Evolutionary conservation across 1,140 invertebrate species (phyloP).

Genomic region (Macrobrachium rosenbergii): DNA sequence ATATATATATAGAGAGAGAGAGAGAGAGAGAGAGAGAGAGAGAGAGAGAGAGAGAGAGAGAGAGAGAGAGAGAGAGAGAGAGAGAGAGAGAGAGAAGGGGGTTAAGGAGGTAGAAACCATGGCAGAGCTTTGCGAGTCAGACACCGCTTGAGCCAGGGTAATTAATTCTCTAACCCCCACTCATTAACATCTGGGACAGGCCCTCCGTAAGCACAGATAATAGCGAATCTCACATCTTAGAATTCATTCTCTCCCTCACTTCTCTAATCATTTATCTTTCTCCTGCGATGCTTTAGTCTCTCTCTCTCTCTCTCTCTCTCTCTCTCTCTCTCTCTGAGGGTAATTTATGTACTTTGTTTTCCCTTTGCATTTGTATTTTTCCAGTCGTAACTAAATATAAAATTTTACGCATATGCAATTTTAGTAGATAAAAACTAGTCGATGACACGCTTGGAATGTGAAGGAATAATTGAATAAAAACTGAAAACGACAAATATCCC

Average conservation of each 20-base stretch:
- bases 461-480: no score
- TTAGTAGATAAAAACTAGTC: no score
- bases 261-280: constrained; percentile 1
- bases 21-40: constrained; percentile 21
- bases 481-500: no score
- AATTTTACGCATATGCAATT: no score
- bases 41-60: constrained; percentile 18
- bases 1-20: constrained; percentile 6
- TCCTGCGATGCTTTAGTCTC: not conserved
- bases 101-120: not conserved
- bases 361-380: not conserved
- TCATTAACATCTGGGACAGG: constrained; percentile 63
- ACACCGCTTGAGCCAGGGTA: constrained; percentile 21
- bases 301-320: not conserved
- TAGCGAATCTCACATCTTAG: constrained; percentile 62
- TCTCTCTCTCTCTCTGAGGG: not conserved
- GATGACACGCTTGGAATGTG: no score
- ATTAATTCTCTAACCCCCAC: constrained; percentile 62
- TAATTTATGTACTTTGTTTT: not conserved
- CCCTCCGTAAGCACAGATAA: constrained; percentile 62
- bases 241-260: constrained; percentile 38
- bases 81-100: constrained; percentile 26
- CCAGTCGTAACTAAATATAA: no score
- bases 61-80: constrained; percentile 38
- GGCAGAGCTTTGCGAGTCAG: not conserved